Evolutionary conservation across 1,140 invertebrate genomes (phyloP), one percentile per base, ranked within the genome.

Genomic region (Trichoplusia ni): DNA sequence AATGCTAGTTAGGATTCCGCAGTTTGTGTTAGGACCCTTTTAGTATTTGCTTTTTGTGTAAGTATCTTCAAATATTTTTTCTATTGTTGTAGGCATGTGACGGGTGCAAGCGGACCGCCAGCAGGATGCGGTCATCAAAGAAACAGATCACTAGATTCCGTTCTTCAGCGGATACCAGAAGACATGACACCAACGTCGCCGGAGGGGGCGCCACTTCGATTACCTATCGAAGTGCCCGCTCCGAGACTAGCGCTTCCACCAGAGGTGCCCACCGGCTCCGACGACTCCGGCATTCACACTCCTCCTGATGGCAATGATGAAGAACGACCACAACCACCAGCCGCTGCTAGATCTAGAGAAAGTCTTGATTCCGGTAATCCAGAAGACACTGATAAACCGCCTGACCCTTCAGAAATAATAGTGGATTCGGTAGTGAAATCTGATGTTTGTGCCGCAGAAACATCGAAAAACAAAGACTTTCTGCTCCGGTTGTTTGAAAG

Each of bases 401-500:
- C 84, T 2, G 86, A 89, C 46, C 84, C 86, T n/a, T 91, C 92
- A 18, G 91, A 92, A 58, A 72, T 73, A 0, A 59, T 71, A 4
- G 64, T 70, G 35, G 77, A 81, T 68, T 56, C 67, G 21, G 37
- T 65, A 11, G 44, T 63, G 8, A 77, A 75, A 65, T 62, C 74
- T 8, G 67, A 76, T 31, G 60, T 71, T 16, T 68, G 74, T 14
- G 66, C 73, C 11, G 63, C 77, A 2, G 84, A 83, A 18, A 71
- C 83, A 27, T 77, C 89, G 19, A 84, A 81, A 67, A 88, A 89
- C 60, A 91, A 91, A 82, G 89, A 91, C 78, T 90, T 89, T 88
- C 91, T 99, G 47, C 91, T 99, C 61, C 92, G 98, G 71, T 92
- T 99, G 73, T 98, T 99, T 81, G 98, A 99, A 89, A 98, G 98